Evolutionary conservation across 2,888 invertebrate species (phyloP), one percentile per base, ranked within the genome.

Genomic region (Idaea straminata): DNA sequence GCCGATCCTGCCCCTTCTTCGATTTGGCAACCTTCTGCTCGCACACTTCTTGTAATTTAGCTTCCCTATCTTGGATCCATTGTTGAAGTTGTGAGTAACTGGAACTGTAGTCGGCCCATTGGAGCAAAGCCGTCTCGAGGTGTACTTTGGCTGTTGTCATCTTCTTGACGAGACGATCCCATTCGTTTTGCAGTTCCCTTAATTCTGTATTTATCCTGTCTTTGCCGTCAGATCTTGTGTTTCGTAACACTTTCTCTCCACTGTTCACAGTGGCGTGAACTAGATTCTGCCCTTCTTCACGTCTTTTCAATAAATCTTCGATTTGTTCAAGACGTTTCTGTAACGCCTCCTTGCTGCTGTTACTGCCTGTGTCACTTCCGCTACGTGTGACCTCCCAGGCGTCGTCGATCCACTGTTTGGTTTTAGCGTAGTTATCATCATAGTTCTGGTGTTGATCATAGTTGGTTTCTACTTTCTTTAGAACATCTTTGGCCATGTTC

Each of bases 41-140:
- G 75, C 96, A 96, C 62, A 97, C 98, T 92, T 98, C 97, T 88
- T 97, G 97, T 62, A 98, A 86, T 88, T 98, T 97, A 5, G 97
- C 97, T 93, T 98, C 98, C 76, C 98, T 95, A 79, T 99, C 98
- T 47, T 96, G 96, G 69, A 99, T 97, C 98, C 99, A 98, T 94
- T 98, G 97, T 80, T 98, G 97, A 35, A 99, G 90, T 83, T 98
- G 98, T 16, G 96, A 95, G 84, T 97, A 98, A 66, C 98, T 98
- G 64, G 98, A 98, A 83, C 97, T 98, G 85, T 98, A 99, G 83
- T 98, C 98, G 6, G 98, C 98, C 98, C 98, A 99, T 94, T 99
- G 98, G 59, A 98, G 92, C 15, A 98, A 91, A 75, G 96, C 96
- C 0, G 98, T 98, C 87, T 99, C 98, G 57, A 99, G 88, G 77